phyloP scores from a whole-genome alignment of 2,888 invertebrate genomes.

The Melipona bicolor region DNA sequence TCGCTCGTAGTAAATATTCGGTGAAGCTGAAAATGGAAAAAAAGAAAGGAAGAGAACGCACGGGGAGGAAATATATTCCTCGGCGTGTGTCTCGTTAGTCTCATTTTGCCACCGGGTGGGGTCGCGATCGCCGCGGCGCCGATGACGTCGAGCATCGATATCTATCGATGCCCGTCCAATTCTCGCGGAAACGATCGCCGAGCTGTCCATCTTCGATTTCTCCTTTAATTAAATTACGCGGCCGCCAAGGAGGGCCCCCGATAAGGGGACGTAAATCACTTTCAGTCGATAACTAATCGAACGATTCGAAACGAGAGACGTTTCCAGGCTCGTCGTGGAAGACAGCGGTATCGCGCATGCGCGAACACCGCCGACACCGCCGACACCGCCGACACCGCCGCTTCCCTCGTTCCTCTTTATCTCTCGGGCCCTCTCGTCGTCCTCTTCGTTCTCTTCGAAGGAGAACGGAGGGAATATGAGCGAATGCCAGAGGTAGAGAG shows the following conservation, averaged over 20 bases:
- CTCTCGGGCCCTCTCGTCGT: conserved; percentile 31
- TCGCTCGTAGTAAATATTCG: background rate
- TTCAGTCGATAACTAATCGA: conserved; percentile 69
- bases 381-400: conserved; percentile 50
- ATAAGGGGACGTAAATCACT: conserved; percentile 66
- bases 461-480: conserved; percentile 70
- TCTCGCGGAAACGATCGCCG: conserved; percentile 47
- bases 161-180: conserved; percentile 30
- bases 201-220: conserved; percentile 52
- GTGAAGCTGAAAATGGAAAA: background rate
- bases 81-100: background rate
- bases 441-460: conserved; percentile 62
- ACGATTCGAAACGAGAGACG: conserved; percentile 57
- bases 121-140: background rate
- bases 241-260: conserved; percentile 53
- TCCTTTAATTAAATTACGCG: conserved; percentile 64
- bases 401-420: conserved; percentile 58
- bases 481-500: conserved; percentile 64
- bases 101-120: conserved; percentile 4
- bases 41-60: background rate
- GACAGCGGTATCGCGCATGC: conserved; percentile 65
- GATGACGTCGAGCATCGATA: conserved; percentile 26
- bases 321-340: conserved; percentile 56
- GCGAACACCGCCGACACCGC: conserved; percentile 49
- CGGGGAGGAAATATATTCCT: background rate